A percentile compares a stretch with the other conserved stretches of the same genome.
Conservation (phyloP, 2,797 vertebrate species). For the Hylomyscus alleni region DNA sequence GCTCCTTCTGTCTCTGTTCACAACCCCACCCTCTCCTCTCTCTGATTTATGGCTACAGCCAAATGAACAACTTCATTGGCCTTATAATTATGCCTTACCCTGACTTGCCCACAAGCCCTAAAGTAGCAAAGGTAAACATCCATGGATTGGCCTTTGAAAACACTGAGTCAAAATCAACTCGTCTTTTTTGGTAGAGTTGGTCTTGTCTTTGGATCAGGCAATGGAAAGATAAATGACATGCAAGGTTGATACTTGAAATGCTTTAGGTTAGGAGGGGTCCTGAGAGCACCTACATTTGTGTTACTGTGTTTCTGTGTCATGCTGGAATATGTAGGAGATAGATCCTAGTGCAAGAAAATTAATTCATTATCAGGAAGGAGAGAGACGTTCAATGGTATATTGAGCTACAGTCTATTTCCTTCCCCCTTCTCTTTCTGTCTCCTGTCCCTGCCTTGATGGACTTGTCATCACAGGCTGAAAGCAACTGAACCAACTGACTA, state of each 20-base stretch:
- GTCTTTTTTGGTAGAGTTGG: not conserved
- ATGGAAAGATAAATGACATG: not conserved
- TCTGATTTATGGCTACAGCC: not conserved
- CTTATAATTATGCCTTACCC: not conserved
- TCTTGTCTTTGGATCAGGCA: not conserved
- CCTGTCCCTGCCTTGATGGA: not conserved
- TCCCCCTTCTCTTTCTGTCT: not conserved
- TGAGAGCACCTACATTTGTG: not conserved
- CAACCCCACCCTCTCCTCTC: not conserved
- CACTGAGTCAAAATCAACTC: not conserved
- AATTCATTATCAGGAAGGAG: not conserved
- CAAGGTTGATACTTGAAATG: not conserved
- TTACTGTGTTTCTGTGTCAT: not conserved
- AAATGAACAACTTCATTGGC: not conserved
- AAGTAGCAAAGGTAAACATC: not conserved
- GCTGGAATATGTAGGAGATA: not conserved
- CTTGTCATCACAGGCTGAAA: not conserved
- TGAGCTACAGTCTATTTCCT: not conserved
- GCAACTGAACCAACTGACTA: not conserved
- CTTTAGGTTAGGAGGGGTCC: not conserved
- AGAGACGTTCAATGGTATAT: not conserved
- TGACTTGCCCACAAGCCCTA: not conserved
- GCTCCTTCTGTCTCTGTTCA: not conserved
- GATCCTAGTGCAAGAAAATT: not conserved
- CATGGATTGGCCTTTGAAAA: not conserved